Conservation (phyloP, 2,888 invertebrate species). For the Unio delphinus region DNA sequence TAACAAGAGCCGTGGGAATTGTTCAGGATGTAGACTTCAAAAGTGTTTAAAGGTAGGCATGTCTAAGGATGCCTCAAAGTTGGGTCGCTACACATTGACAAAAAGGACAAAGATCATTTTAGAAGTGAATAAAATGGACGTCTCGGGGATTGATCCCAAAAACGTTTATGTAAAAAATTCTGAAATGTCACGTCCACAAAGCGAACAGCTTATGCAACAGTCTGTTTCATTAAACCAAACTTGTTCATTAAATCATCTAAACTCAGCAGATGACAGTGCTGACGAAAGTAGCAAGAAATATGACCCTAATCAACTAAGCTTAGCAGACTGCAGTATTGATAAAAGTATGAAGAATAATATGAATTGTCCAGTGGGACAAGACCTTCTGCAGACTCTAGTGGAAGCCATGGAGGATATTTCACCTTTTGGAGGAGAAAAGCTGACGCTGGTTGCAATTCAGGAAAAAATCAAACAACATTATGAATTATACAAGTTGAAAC, state of each 20-base stretch:
- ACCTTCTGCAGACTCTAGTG: slow-evolving; percentile 5
- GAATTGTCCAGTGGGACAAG: no score
- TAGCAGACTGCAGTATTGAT: no score
- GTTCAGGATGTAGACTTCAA: slow-evolving; percentile 27
- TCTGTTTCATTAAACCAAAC: no score
- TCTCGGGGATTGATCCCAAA: background rate
- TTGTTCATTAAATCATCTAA: no score
- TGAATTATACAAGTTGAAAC: slow-evolving; percentile 19
- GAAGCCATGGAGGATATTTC: slow-evolving; percentile 20
- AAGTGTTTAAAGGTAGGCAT: slow-evolving; percentile 32
- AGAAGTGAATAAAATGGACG: slow-evolving; percentile 28
- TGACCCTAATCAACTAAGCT: no score
- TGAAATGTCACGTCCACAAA: no score
- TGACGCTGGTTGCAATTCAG: slow-evolving; percentile 15
- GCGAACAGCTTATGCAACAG: no score
- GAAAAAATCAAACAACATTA: slow-evolving; percentile 17
- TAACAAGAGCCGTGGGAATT: slow-evolving; percentile 24
- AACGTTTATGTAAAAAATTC: no score
- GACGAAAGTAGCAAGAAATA: no score
- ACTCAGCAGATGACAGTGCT: no score
- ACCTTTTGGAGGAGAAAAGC: slow-evolving; percentile 23
- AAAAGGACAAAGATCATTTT: slow-evolving; percentile 29
- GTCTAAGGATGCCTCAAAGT: slow-evolving; percentile 28
- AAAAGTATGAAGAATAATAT: no score
- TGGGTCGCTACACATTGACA: slow-evolving; percentile 31